Evolutionary conservation across 2,888 invertebrate species (phyloP), one percentile per base, ranked within the genome.

Genomic region (Arge pagana): DNA sequence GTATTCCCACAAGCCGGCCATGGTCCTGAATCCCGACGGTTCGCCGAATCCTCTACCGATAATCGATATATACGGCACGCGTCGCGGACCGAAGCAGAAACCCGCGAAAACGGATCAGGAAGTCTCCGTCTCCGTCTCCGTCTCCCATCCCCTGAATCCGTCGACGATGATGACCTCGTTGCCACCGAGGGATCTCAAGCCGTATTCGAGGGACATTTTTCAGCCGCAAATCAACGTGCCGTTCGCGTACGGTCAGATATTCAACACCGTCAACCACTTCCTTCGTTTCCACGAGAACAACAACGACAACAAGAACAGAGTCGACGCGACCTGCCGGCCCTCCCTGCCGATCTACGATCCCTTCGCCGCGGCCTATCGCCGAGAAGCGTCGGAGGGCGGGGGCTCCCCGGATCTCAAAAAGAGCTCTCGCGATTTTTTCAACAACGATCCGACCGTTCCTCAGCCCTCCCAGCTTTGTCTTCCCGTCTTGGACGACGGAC

Each of bases 31-130:
- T 66, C 83, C 89, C 13, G 94, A 95, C 64, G 95, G 95, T 1
- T 86, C 91, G 0, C 92, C 93, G 0, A 94, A 94, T 76, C 92
- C 93, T 0, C 74, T 89, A 28, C 88, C 91, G 0, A 89, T 94
- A 11, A 93, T 96, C 50, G 95, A 95, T 73, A 89, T 95, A 0
- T 93, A 94, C 68, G 94, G 95, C 23, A 93, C 92, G 0, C 82
- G 93, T 3, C 83, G 95, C 1, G 95, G 95, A 0, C 94, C 94
- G 0, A 91, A 92, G 65, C 84, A 83, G 55, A 83, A 74, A 56
- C 58, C 62, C 28, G 52, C 53, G 52, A 66, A 55, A 4, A 54
- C 48, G 0, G 55, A 54, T 19, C 45, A 37, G 26, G 52, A 16
- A 30, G 28, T 13, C 45, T 66, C 28, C 57, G 58, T 11, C 50